Conservation (phyloP, 2,888 invertebrate species). For the Trissolcus brochymenae region DNA sequence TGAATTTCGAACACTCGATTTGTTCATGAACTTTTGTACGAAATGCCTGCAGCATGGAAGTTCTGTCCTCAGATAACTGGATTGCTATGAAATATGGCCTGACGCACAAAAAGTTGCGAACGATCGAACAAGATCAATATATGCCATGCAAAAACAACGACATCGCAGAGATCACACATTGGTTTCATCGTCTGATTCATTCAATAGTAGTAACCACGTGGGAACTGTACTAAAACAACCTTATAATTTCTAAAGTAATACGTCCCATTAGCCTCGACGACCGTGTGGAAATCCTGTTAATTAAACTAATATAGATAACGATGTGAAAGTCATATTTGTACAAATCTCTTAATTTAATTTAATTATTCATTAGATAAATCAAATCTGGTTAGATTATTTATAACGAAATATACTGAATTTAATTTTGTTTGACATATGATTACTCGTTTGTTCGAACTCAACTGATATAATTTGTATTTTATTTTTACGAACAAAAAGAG, state of each 20-base stretch:
- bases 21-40: no score
- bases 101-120: no score
- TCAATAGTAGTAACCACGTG: constrained; percentile 6
- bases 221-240: constrained; percentile 20
- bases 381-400: not conserved
- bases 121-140: no score
- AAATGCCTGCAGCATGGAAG: no score
- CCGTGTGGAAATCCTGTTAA: constrained; percentile 25
- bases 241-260: constrained; percentile 23
- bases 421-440: no score
- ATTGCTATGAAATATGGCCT: no score
- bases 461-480: no score
- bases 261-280: constrained; percentile 28
- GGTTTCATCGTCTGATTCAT: constrained; percentile 3
- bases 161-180: not conserved
- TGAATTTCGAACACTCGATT: no score
- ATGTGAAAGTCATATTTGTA: constrained; percentile 20
- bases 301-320: constrained; percentile 31
- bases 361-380: not conserved
- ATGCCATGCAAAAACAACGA: not conserved
- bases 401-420: no score
- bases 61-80: no score
- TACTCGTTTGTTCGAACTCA: no score
- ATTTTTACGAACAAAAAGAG: no score
- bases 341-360: constrained; percentile 9